phyloP scores from a whole-genome alignment of 2,888 invertebrate genomes.

The Phymatocera aterrima region DNA sequence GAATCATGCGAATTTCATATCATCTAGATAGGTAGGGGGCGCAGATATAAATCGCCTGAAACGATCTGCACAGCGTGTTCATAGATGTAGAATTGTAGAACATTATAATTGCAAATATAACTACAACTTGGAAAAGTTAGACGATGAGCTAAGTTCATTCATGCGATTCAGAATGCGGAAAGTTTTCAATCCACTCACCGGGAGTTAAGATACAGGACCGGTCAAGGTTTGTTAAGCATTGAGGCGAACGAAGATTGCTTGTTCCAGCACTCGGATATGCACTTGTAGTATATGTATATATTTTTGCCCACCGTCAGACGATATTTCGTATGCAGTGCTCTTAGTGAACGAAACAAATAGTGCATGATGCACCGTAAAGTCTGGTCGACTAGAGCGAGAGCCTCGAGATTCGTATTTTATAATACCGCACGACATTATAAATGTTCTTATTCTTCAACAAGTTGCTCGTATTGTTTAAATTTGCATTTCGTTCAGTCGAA shows the following conservation, averaged over 20 bases:
- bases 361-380: not conserved
- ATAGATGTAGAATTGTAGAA: not conserved
- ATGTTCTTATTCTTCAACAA: not conserved
- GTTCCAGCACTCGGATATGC: not conserved
- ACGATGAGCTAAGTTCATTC: constrained; percentile 9
- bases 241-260: not conserved
- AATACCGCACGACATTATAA: not conserved
- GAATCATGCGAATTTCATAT: not conserved
- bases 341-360: too few relatives aligned
- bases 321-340: not conserved
- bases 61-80: not conserved
- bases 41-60: too few relatives aligned
- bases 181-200: constrained; percentile 20
- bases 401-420: not conserved
- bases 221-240: constrained; percentile 18
- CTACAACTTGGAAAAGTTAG: constrained; percentile 9
- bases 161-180: constrained; percentile 27
- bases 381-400: not conserved
- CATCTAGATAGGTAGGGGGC: too few relatives aligned
- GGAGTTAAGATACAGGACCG: not conserved
- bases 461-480: not conserved
- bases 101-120: constrained; percentile 33
- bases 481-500: not conserved
- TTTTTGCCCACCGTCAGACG: not conserved
- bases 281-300: too few relatives aligned